These are phyloP conservation scores for Ceramica pisi DNA, from an alignment of 2,888 invertebrate species.

Conservation along the genomic window DNA sequence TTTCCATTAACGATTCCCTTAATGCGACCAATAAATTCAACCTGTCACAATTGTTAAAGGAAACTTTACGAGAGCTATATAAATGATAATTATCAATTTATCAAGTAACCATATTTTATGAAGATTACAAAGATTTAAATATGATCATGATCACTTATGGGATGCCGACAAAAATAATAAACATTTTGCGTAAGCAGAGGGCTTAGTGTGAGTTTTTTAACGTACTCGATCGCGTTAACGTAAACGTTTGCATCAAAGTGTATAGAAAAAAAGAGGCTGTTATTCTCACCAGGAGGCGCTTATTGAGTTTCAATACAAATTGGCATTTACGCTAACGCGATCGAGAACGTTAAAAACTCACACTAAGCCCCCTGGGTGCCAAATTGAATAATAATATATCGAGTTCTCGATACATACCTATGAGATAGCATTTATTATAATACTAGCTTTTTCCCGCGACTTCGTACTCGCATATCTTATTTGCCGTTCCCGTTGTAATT, in stretches of 20 bases:
- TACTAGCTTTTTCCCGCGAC: not conserved
- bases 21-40: constrained; percentile 64
- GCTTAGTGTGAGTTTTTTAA: no score
- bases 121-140: constrained; percentile 43
- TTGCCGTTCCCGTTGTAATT: no score
- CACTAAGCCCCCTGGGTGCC: no score
- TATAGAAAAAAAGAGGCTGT: no score
- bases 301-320: no score
- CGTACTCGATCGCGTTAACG: no score
- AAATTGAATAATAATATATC: constrained; percentile 42
- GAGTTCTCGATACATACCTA: constrained; percentile 27
- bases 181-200: constrained; percentile 39
- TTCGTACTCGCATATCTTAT: not conserved
- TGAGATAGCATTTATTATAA: constrained; percentile 47
- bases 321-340: no score
- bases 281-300: no score
- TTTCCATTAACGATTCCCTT: constrained; percentile 67
- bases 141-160: constrained; percentile 45
- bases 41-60: constrained; percentile 56
- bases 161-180: constrained; percentile 33
- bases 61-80: constrained; percentile 55
- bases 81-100: constrained; percentile 54
- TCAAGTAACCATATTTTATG: constrained; percentile 50
- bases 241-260: no score
- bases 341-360: no score